Evolutionary conservation across 2,797 vertebrate species (phyloP).

Genomic region (Danio kyathit): DNA sequence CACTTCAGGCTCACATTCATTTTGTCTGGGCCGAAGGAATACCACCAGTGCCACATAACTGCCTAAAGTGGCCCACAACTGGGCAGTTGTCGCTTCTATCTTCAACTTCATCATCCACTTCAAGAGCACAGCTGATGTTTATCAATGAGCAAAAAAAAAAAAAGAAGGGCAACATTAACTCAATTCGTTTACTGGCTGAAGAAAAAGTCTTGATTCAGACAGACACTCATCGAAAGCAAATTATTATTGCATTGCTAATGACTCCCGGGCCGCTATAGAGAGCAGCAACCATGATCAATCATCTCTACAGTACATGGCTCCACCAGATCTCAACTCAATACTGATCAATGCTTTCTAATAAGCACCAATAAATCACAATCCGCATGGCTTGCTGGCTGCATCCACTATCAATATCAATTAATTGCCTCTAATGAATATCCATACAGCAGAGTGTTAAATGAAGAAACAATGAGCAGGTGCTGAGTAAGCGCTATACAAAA

Average conservation of each 20-base stretch:
- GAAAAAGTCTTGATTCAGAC: conserved; percentile 26
- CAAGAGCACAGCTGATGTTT: not conserved
- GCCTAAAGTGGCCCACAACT: too few species aligned
- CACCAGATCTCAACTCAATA: conserved; percentile 38
- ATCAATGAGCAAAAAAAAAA: not conserved
- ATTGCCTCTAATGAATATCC: conserved; percentile 38
- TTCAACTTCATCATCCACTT: not conserved
- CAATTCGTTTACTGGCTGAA: not conserved
- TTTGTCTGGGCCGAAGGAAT: too few species aligned
- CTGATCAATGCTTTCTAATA: conserved; percentile 59
- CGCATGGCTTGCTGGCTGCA: conserved; percentile 35
- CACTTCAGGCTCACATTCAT: too few species aligned
- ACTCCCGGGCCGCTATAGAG: conserved; percentile 23
- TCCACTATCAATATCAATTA: conserved; percentile 49
- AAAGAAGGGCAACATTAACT: not conserved
- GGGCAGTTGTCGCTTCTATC: too few species aligned
- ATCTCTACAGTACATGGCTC: conserved; percentile 9
- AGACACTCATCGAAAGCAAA: conserved; percentile 40
- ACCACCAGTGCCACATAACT: too few species aligned
- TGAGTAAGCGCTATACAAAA: conserved; percentile 5
- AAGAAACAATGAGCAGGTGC: conserved; percentile 27
- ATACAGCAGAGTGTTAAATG: conserved; percentile 33
- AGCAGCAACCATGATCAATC: conserved; percentile 20
- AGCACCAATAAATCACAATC: conserved; percentile 53
- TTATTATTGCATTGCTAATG: conserved; percentile 52